Percentiles rank a stretch among this genome's conserved stretches.
Evolutionary conservation across 2,888 invertebrate species (phyloP).

Genomic region (Parnassius glacialis): DNA sequence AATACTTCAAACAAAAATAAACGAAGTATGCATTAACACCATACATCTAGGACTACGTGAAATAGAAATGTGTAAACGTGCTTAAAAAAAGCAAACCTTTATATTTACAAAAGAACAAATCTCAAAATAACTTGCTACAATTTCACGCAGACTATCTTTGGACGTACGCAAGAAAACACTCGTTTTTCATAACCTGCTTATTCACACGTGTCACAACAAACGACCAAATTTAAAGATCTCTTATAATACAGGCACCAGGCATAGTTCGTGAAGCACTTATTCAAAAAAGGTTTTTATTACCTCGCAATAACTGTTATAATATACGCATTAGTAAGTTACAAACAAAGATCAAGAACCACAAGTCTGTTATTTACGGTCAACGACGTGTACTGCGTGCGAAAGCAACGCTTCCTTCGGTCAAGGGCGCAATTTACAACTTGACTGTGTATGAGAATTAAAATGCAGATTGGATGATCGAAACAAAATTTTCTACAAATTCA

Average conservation of each 20-base stretch:
- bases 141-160: background rate
- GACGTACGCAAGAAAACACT: conserved; percentile 7
- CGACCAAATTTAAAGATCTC: conserved; percentile 13
- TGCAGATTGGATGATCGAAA: background rate
- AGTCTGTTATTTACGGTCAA: conserved; percentile 23
- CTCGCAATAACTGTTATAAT: conserved; percentile 1
- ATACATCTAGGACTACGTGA: too few species aligned
- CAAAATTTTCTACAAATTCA: background rate
- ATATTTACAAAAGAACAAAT: background rate
- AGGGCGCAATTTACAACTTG: conserved; percentile 22
- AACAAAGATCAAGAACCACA: conserved; percentile 7
- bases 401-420: conserved; percentile 19
- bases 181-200: conserved; percentile 14
- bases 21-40: background rate
- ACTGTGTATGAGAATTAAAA: conserved; percentile 1
- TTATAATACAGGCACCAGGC: conserved; percentile 1
- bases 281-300: conserved; percentile 1
- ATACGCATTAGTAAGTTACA: conserved; percentile 8
- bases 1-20: background rate
- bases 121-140: background rate
- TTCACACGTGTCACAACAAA: conserved; percentile 13
- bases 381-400: conserved; percentile 25
- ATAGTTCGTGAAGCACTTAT: background rate
- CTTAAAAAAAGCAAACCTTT: background rate
- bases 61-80: background rate